These are phyloP conservation scores for Gymnothorax reevesii DNA, from an alignment of 2,797 vertebrate genomes.

Conservation along the genomic window DNA sequence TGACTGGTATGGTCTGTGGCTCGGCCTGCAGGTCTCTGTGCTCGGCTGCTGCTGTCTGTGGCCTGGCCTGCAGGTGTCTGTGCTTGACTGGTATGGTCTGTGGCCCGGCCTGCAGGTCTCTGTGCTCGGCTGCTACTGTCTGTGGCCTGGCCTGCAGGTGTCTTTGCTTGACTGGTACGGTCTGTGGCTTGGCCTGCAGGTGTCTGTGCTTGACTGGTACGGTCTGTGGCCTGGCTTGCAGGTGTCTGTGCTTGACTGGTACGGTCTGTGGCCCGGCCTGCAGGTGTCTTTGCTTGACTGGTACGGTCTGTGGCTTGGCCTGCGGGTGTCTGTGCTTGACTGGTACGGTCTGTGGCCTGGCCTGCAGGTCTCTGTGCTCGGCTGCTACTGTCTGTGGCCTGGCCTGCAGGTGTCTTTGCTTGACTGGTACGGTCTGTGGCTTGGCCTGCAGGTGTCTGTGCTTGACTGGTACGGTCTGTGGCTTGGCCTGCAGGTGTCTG, in stretches of 20 bases:
- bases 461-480: background rate
- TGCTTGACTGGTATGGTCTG: too few species aligned
- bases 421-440: too few species aligned
- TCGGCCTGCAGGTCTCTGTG: too few species aligned
- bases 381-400: background rate
- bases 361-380: slow-evolving; percentile 61
- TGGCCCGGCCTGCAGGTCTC: too few species aligned
- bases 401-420: slow-evolving; percentile 66
- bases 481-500: slow-evolving; percentile 64
- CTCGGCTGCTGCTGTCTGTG: too few species aligned
- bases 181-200: too few species aligned
- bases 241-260: slow-evolving; percentile 51
- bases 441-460: slow-evolving; percentile 65
- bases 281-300: slow-evolving; percentile 56
- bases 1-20: too few species aligned
- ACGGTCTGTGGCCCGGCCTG: slow-evolving; percentile 44
- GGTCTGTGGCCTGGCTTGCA: slow-evolving; percentile 50
- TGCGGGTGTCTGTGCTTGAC: slow-evolving; percentile 61
- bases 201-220: too few species aligned
- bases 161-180: too few species aligned
- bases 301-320: slow-evolving; percentile 33
- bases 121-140: too few species aligned
- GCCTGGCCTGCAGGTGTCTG: too few species aligned
- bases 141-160: too few species aligned
- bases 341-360: slow-evolving; percentile 25